phyloP scores from a whole-genome alignment of 1,140 invertebrate genomes.

The Maconellicoccus hirsutus region DNA sequence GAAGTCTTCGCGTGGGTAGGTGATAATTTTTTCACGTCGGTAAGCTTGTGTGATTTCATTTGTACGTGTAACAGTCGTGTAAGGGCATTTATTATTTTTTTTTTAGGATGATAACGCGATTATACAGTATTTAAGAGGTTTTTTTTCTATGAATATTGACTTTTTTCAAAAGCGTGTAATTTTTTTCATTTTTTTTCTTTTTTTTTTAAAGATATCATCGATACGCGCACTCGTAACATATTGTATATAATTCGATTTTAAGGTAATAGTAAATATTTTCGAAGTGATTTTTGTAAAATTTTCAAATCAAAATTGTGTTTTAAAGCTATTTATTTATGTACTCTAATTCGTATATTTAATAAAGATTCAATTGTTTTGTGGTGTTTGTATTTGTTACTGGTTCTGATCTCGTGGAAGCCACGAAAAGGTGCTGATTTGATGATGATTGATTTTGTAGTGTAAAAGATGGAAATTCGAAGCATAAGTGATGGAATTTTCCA shows the following conservation, averaged over 20 bases:
- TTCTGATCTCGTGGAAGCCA: no score
- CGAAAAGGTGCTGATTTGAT: no score
- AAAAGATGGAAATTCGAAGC: no score
- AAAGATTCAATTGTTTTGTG: neutral
- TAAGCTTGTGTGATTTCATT: neutral
- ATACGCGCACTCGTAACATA: neutral
- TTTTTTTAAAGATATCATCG: neutral
- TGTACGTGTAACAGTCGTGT: no score
- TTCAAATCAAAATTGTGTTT: constrained; percentile 5
- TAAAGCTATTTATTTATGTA: constrained; percentile 6
- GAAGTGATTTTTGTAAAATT: neutral
- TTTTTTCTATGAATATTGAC: neutral
- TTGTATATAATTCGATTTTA: neutral
- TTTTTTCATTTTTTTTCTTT: neutral
- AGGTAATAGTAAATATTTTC: neutral
- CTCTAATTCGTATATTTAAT: neutral
- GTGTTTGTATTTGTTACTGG: neutral
- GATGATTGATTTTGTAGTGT: no score
- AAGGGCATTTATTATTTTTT: neutral
- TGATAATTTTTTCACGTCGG: neutral
- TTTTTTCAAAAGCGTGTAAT: neutral
- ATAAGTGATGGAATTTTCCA: no score
- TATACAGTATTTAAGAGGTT: neutral
- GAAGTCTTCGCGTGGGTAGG: neutral
- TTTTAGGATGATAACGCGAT: neutral